Evolutionary conservation across 2,113 vertebrate genomes (phyloP).

Genomic region (Chaetodon trifascialis): DNA sequence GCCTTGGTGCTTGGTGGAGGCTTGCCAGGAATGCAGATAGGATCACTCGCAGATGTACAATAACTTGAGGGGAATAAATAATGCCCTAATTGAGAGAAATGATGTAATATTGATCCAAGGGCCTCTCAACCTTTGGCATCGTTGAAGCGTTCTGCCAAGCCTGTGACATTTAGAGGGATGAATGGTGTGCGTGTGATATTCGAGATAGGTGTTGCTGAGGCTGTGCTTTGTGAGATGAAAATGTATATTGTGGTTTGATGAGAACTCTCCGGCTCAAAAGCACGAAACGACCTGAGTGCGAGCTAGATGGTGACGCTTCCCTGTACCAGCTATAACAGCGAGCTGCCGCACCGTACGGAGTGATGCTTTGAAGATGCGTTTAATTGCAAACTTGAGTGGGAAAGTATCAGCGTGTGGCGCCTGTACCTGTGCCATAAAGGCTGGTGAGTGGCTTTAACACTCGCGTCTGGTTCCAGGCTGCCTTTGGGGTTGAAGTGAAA

Average conservation of each 20-base stretch:
- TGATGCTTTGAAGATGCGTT: not conserved
- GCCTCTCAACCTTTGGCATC: slow-evolving; percentile 72
- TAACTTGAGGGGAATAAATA: slow-evolving; percentile 78
- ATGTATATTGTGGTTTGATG: slow-evolving; percentile 8
- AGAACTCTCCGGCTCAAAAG: slow-evolving; percentile 42
- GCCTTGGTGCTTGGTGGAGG: slow-evolving; percentile 48
- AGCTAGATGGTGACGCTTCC: not conserved
- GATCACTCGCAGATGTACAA: slow-evolving; percentile 73
- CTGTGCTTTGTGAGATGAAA: slow-evolving; percentile 34
- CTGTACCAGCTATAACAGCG: not conserved
- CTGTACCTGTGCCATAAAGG: slow-evolving; percentile 18
- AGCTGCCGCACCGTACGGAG: not conserved
- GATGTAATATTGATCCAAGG: slow-evolving; percentile 77
- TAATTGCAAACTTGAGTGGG: not conserved
- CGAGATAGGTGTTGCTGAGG: slow-evolving; percentile 32
- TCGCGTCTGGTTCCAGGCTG: slow-evolving; percentile 10
- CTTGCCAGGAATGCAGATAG: slow-evolving; percentile 70
- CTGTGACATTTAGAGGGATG: slow-evolving; percentile 80
- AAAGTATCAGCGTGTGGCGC: not conserved
- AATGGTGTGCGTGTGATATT: slow-evolving; percentile 43
- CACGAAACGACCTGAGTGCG: not conserved
- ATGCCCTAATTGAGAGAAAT: slow-evolving; percentile 80
- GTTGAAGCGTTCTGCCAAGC: slow-evolving; percentile 55
- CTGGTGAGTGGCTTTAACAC: not conserved
- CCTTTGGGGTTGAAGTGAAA: slow-evolving; percentile 5